Conservation (phyloP, 1,140 invertebrate species). For the Magallana angulata region DNA sequence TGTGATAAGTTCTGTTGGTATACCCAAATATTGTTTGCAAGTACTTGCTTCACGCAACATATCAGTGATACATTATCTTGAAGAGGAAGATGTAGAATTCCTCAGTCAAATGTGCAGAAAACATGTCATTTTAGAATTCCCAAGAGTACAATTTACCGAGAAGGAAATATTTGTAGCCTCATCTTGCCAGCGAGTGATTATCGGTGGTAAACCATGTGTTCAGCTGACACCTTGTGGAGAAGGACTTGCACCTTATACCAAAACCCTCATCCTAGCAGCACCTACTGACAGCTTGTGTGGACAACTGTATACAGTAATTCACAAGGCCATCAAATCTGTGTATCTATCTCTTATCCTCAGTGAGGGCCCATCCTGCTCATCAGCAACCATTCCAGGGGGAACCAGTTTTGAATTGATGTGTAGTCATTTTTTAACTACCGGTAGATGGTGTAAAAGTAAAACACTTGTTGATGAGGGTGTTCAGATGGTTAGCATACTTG, state of each 20-base stretch:
- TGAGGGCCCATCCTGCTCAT: background rate
- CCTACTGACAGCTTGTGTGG: slow-evolving; percentile 30
- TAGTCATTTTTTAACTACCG: background rate
- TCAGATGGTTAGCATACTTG: background rate
- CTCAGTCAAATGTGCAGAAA: slow-evolving; percentile 2
- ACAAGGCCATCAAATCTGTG: background rate
- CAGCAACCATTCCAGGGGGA: background rate
- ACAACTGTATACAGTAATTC: slow-evolving; percentile 22
- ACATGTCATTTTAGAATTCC: slow-evolving; percentile 19
- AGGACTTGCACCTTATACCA: background rate
- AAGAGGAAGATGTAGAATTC: slow-evolving; percentile 44
- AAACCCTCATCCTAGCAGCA: slow-evolving; percentile 34
- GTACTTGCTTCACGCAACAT: slow-evolving; percentile 25
- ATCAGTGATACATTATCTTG: slow-evolving; percentile 43
- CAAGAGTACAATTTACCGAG: background rate
- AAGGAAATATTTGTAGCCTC: slow-evolving; percentile 32
- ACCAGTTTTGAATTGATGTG: slow-evolving; percentile 42
- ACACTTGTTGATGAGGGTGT: background rate
- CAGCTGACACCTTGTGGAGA: background rate
- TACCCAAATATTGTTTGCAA: slow-evolving; percentile 44
- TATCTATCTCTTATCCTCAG: background rate
- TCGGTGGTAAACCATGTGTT: slow-evolving; percentile 23
- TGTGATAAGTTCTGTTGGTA: slow-evolving; percentile 40
- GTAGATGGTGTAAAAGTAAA: slow-evolving; percentile 14
- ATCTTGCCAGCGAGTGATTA: slow-evolving; percentile 7